Evolutionary conservation across 2,113 vertebrate genomes (phyloP), one percentile per base, ranked within the genome.

Genomic region (Cephalophus harveyi): DNA sequence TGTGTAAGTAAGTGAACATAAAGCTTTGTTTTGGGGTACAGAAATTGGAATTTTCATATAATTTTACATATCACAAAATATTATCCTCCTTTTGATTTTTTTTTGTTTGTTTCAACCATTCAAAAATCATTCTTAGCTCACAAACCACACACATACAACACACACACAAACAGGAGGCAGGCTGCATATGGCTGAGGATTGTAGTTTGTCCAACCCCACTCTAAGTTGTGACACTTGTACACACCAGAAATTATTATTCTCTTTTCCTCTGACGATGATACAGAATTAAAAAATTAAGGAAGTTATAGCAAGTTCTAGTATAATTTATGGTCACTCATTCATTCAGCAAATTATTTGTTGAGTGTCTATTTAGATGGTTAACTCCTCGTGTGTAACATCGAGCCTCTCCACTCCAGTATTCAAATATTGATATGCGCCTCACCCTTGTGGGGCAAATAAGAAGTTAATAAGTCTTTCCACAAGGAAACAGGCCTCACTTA

Each of bases 31-130:
- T 76, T 64, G 74, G 54, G 40, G 11, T 43, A 88, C 2, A 13
- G 4, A 89, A 96, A 90, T 17, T 74, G 17, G 50, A 93, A 93
- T 93, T 95, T 86, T 86, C 36, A 57, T 48, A 67, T 54, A 71
- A 84, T 60, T 90, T 91, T 84, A 95, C 71, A 46, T 46, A 17
- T 67, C 15, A 88, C 23, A 64, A 96, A 92, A 86, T 10, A 85
- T 19, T 87, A 43, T 33, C 43, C 59, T 87, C 84, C 19, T 92
- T 89, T 74, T 92, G 13, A 90, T 81, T 6, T 79, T 97, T 57
- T 85, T 95, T 88, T 93, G 17, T 33, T 82, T 82, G 36, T 93
- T 94, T 97, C 59, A 81, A 81, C 30, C 7, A 64, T 55, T 90
- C 62, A 81, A 94, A 92, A 94, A 33, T 7, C 16, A 81, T 43